Base-by-base conservation (phyloP, 2,797 vertebrate species). In the Ptychobarbus kaznakovi region DNA sequence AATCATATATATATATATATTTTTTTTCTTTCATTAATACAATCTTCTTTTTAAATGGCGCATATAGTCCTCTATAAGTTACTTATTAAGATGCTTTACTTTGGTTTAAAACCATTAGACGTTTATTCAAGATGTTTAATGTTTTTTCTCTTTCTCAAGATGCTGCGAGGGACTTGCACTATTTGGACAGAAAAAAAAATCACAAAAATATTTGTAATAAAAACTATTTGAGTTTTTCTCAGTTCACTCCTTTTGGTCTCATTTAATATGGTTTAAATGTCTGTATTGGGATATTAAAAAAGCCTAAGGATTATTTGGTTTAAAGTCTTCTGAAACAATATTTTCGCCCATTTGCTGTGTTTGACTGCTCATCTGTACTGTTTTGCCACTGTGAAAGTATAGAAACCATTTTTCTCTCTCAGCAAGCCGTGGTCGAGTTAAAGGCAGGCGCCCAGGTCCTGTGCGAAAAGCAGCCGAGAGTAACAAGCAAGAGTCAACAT, bases 381-480 rank as follows among this genome's bases (percentile, higher is more conserved):
- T 65, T 69, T 81, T 69, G 13, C 51, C 0, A n/a, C 20, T 44
- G 22, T 3, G 5, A 51, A 11, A 51, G 42, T 51, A 42, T 84
- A 66, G n/a, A 81, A 11, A 56, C 79, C 20, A 46, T 80, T 83
- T 42, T 86, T 61, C 58, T 44, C 28, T 25, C 44, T 78, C 68
- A 88, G 70, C 79, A 82, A 83, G 28, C 32, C 84, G 86, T 0
- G 96, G 93, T 92, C 92, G 95, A 83, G 94, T 93, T 80, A 93
- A 92, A 95, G 93, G 94, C 77, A 96, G 95, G 53, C 93, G 93
- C 81, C 92, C 92, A 0, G 96, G 92, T 91, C 87, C 93, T 75
- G 91, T 89, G 76, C 92, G 89, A 84, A 96, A 95, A 92, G 91
- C 90, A 8, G 90, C 88, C 4, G 92, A 92, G 87, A 95, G 94